These are phyloP conservation scores for Sebastes wilsoni DNA, from an alignment of 2,797 vertebrate species.

Conservation along the genomic window DNA sequence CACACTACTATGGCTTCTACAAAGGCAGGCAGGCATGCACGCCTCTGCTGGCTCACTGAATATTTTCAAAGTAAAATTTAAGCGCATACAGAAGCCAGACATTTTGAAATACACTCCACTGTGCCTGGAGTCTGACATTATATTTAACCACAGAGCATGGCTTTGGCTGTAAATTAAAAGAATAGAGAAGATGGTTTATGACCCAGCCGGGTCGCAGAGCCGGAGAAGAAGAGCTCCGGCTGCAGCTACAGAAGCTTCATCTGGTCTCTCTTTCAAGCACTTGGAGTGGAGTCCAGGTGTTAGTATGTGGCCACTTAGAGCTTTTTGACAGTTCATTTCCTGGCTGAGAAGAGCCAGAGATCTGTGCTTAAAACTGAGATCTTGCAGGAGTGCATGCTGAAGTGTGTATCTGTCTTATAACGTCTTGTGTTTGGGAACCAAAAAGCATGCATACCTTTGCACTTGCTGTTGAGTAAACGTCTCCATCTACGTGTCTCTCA, in stretches of 20 bases:
- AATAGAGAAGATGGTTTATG: conserved; percentile 64
- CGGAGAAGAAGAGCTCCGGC: conserved; percentile 33
- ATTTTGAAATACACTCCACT: conserved; percentile 69
- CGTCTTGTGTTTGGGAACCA: background rate
- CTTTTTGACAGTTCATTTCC: conserved; percentile 71
- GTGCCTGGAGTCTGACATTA: conserved; percentile 72
- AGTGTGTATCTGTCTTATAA: conserved; percentile 8
- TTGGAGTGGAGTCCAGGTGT: conserved; percentile 53
- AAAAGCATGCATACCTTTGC: background rate
- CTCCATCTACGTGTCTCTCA: conserved; percentile 11
- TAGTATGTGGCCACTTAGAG: conserved; percentile 62
- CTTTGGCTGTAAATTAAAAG: conserved; percentile 73
- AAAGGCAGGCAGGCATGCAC: conserved; percentile 20
- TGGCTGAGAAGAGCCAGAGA: conserved; percentile 68
- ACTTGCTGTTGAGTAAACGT: conserved; percentile 1
- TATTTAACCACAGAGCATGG: conserved; percentile 65
- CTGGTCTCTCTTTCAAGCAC: conserved; percentile 39
- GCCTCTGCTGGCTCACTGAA: conserved; percentile 29
- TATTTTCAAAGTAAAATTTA: conserved; percentile 66
- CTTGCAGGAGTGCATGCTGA: conserved; percentile 25
- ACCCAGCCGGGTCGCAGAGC: conserved; percentile 7
- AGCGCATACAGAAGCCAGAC: conserved; percentile 67
- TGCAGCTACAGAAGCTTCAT: conserved; percentile 28
- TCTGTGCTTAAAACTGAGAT: conserved; percentile 54
- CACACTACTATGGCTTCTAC: background rate